Percentiles rank a stretch among this genome's conserved stretches.
These are phyloP conservation scores for Equus quagga DNA, from an alignment of 2,113 vertebrate species.

Conservation along the genomic window DNA sequence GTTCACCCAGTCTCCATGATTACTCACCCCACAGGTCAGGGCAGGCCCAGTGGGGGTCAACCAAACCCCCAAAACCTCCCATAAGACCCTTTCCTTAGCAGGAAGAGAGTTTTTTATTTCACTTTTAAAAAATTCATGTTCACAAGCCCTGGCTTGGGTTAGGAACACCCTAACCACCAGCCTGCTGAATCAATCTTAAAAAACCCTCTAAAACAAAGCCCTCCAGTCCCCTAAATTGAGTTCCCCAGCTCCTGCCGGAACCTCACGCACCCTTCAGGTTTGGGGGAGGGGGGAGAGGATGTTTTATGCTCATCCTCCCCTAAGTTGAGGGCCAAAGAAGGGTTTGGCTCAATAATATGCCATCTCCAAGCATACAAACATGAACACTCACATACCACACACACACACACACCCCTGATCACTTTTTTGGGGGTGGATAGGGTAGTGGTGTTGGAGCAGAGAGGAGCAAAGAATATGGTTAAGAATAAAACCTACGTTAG, in stretches of 20 bases:
- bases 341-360: constrained; percentile 66
- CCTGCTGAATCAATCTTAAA: constrained; percentile 31
- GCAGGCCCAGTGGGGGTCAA: not conserved
- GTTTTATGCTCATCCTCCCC: not conserved
- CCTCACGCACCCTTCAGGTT: not conserved
- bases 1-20: constrained; percentile 41
- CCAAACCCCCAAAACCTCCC: constrained; percentile 17
- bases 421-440: not conserved
- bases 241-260: constrained; percentile 25
- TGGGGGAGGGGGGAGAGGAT: not conserved
- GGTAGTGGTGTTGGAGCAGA: constrained; percentile 37
- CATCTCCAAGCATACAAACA: constrained; percentile 58
- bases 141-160: constrained; percentile 20
- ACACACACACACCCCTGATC: not conserved
- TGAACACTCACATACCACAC: not conserved
- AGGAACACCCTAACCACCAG: constrained; percentile 45
- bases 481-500: constrained; percentile 36
- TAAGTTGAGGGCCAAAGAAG: constrained; percentile 34
- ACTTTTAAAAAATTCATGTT: constrained; percentile 62
- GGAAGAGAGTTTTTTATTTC: constrained; percentile 64
- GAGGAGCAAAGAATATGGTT: constrained; percentile 43
- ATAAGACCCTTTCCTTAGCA: constrained; percentile 51
- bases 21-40: not conserved
- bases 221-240: not conserved
- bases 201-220: not conserved